Evolutionary conservation across 2,888 invertebrate species (phyloP).

Genomic region (Empis livida): DNA sequence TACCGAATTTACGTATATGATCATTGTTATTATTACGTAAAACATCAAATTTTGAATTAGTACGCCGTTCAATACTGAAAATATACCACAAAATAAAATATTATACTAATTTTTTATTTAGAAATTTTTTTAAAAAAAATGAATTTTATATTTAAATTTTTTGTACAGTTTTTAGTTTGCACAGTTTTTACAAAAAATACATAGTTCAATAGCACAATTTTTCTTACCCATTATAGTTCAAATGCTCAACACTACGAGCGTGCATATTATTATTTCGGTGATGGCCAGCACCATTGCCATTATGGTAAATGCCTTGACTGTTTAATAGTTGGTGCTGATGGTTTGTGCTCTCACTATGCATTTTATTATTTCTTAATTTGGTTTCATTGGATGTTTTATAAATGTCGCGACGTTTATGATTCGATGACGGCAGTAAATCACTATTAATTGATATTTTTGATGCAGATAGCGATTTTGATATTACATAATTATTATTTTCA

Average conservation of each 20-base stretch:
- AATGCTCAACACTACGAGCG: conserved; percentile 33
- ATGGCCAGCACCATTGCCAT: not conserved
- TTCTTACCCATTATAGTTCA: conserved; percentile 29
- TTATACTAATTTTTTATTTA: too few species aligned
- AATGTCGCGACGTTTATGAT: conserved; percentile 20
- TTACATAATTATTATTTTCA: conserved; percentile 16
- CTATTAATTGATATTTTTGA: conserved; percentile 35
- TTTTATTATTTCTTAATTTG: not conserved
- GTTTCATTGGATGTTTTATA: conserved; percentile 8
- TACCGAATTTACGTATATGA: conserved; percentile 4
- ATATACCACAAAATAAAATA: too few species aligned
- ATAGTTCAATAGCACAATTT: too few species aligned
- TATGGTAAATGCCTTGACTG: conserved; percentile 8
- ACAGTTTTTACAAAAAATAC: too few species aligned
- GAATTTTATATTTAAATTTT: too few species aligned
- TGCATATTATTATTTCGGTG: conserved; percentile 19
- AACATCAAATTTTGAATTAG: conserved; percentile 20
- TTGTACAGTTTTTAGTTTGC: not conserved
- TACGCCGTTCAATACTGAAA: conserved; percentile 26
- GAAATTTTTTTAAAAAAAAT: too few species aligned
- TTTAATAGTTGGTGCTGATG: not conserved
- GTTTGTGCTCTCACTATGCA: conserved; percentile 9
- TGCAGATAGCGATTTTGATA: conserved; percentile 29
- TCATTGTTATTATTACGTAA: conserved; percentile 21
- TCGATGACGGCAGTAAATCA: conserved; percentile 25